phyloP scores from a whole-genome alignment of 2,113 vertebrate genomes.

The Odontesthes bonariensis region DNA sequence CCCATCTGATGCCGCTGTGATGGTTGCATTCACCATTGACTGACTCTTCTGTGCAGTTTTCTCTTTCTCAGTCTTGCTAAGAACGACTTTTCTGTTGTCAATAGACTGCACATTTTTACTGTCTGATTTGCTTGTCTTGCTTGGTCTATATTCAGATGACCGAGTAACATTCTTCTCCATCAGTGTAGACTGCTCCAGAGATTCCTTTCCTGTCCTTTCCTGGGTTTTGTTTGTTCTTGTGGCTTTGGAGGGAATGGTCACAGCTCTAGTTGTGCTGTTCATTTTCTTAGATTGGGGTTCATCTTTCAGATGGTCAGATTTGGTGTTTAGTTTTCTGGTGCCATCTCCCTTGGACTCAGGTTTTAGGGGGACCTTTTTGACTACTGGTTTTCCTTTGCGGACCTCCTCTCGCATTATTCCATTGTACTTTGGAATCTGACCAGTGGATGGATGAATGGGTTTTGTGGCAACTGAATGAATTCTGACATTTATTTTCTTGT shows the following conservation, averaged over 20 bases:
- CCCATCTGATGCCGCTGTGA: slow-evolving; percentile 27
- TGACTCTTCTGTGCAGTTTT: slow-evolving; percentile 50
- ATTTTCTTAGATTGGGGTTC: slow-evolving; percentile 69
- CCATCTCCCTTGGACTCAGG: slow-evolving; percentile 48
- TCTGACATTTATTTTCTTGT: slow-evolving; percentile 59
- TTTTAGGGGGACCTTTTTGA: slow-evolving; percentile 44
- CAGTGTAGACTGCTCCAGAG: slow-evolving; percentile 48
- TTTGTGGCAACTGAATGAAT: slow-evolving; percentile 39
- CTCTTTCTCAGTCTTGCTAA: slow-evolving; percentile 41
- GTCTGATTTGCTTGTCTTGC: slow-evolving; percentile 55
- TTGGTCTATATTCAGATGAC: slow-evolving; percentile 36
- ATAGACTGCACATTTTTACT: slow-evolving; percentile 32
- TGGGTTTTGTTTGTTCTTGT: slow-evolving; percentile 57
- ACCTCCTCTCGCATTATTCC: slow-evolving; percentile 61
- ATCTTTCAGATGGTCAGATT: slow-evolving; percentile 72
- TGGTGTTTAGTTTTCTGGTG: slow-evolving; percentile 43
- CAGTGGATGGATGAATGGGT: slow-evolving; percentile 50
- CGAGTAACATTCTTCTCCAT: slow-evolving; percentile 61
- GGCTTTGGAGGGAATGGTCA: slow-evolving; percentile 41
- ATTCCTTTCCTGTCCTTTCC: slow-evolving; percentile 52
- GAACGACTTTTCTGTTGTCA: slow-evolving; percentile 44
- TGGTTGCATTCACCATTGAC: slow-evolving; percentile 53
- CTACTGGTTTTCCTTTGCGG: slow-evolving; percentile 62
- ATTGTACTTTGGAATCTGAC: slow-evolving; percentile 58
- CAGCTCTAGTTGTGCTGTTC: slow-evolving; percentile 58